Percentiles rank a stretch among this genome's conserved stretches.
Evolutionary conservation across 1,140 invertebrate species (phyloP).

Genomic region (Drosophila kikkawai): DNA sequence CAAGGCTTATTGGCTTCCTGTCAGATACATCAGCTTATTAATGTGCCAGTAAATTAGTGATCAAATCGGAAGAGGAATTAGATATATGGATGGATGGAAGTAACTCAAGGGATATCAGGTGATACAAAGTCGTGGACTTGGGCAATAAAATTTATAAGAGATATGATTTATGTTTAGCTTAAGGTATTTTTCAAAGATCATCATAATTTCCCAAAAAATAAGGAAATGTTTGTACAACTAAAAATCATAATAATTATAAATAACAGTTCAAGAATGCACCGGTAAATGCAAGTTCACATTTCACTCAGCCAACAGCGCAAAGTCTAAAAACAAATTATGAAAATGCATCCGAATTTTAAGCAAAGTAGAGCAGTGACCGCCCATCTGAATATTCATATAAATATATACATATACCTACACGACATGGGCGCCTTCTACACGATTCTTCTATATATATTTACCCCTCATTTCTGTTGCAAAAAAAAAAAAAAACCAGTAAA

Average conservation of each 20-base stretch:
- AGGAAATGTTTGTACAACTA: background rate
- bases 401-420: background rate
- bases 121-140: background rate
- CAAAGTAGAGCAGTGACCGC: conserved; percentile 72
- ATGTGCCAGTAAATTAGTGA: conserved; percentile 23
- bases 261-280: background rate
- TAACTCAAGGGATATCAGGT: background rate
- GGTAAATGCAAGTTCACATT: conserved; percentile 39
- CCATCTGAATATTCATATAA: conserved; percentile 37
- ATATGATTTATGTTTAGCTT: background rate
- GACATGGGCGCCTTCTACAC: conserved; percentile 24
- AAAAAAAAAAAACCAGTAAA: conserved; percentile 18
- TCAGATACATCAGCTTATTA: conserved; percentile 35
- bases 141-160: background rate
- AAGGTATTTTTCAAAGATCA: background rate
- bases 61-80: conserved; percentile 9
- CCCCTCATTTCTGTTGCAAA: conserved; percentile 23
- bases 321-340: conserved; percentile 48
- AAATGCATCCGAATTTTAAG: conserved; percentile 50
- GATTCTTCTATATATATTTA: conserved; percentile 25
- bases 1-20: conserved; percentile 38
- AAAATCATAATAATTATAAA: background rate
- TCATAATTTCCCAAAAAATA: background rate
- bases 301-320: conserved; percentile 37
- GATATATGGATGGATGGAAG: background rate